phyloP scores from a whole-genome alignment of 2,113 vertebrate species.

The Apodemus sylvaticus region DNA sequence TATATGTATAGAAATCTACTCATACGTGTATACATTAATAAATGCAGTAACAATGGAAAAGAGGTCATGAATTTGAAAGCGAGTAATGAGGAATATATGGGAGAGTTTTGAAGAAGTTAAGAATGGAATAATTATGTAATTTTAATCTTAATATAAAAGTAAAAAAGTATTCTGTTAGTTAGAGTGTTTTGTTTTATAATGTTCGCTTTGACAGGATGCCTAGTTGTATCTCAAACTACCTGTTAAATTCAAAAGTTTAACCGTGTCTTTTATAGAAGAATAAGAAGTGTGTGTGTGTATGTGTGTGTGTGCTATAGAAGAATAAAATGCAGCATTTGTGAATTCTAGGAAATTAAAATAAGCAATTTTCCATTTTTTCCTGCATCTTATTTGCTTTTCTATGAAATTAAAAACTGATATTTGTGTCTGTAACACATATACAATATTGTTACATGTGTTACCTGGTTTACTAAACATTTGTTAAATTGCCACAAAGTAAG shows the following conservation, averaged over 20 bases:
- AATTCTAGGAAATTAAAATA: background rate
- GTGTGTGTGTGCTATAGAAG: no score
- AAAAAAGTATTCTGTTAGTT: no score
- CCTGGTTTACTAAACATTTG: background rate
- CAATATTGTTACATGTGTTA: background rate
- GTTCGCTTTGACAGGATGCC: background rate
- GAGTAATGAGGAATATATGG: background rate
- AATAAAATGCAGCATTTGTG: background rate
- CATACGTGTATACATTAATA: background rate
- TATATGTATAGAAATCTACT: background rate
- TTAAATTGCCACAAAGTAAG: background rate
- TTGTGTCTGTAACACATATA: background rate
- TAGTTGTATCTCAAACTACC: background rate
- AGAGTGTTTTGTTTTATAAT: conserved; percentile 9
- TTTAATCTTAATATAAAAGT: background rate
- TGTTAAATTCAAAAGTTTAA: background rate
- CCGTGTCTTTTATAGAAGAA: background rate
- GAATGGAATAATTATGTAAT: background rate
- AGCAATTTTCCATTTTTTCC: background rate
- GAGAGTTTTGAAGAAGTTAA: background rate
- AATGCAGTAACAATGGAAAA: background rate
- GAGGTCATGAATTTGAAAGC: background rate
- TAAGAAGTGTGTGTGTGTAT: background rate
- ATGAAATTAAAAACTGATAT: background rate
- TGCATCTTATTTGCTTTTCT: background rate